Conservation (phyloP, 2,797 vertebrate genomes). For the Fundulus diaphanus region DNA sequence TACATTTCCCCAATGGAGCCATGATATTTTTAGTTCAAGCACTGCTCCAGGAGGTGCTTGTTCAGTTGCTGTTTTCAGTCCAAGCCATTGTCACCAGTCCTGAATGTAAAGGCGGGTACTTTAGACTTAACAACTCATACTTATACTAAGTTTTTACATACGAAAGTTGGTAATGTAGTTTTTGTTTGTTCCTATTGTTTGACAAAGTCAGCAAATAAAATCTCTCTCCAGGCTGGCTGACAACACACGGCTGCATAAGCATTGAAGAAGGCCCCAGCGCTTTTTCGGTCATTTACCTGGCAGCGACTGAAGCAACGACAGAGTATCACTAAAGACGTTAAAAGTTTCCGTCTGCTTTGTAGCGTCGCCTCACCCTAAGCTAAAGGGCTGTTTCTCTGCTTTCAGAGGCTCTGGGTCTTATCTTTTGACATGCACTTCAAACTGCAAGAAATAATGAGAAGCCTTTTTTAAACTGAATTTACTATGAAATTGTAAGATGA, state of each 20-base stretch:
- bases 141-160: neutral
- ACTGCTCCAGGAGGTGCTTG: neutral
- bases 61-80: neutral
- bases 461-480: neutral
- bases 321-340: too few species aligned
- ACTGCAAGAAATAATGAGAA: too few species aligned
- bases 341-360: too few species aligned
- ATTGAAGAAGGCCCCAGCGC: neutral
- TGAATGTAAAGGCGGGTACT: neutral
- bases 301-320: too few species aligned
- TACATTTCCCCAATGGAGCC: neutral
- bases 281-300: too few species aligned
- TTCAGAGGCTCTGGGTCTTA: too few species aligned
- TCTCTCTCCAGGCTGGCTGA: too few species aligned
- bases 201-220: neutral
- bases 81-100: neutral
- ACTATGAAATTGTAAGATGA: neutral
- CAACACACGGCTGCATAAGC: too few species aligned
- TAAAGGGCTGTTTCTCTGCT: too few species aligned
- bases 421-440: too few species aligned
- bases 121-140: neutral
- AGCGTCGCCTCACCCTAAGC: too few species aligned
- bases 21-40: neutral
- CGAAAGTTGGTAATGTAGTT: neutral
- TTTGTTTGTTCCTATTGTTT: neutral